Evolutionary conservation across 2,113 vertebrate species (phyloP).

Genomic region (Oncorhynchus kisutch): DNA sequence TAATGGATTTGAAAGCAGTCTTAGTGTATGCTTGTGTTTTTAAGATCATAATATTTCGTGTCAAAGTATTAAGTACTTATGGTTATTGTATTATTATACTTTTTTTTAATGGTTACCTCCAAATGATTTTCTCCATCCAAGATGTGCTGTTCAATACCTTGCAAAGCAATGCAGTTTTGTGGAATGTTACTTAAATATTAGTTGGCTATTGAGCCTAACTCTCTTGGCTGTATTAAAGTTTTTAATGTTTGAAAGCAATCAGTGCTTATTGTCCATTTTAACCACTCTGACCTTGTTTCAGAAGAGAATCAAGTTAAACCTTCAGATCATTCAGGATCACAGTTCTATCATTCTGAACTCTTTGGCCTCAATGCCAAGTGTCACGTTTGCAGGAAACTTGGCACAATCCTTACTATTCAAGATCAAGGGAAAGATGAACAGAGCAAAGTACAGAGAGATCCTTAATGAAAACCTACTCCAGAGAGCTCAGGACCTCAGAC

Average conservation of each 20-base stretch:
- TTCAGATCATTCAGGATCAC: too few species aligned
- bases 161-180: slow-evolving; percentile 9
- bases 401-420: too few species aligned
- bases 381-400: too few species aligned
- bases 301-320: too few species aligned
- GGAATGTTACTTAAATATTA: slow-evolving; percentile 47
- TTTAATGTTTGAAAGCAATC: slow-evolving; percentile 68
- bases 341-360: too few species aligned
- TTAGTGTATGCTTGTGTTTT: slow-evolving; percentile 50
- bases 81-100: slow-evolving; percentile 19
- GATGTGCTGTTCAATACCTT: slow-evolving; percentile 47
- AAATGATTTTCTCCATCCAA: slow-evolving; percentile 36
- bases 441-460: too few species aligned
- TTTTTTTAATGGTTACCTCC: slow-evolving; percentile 6
- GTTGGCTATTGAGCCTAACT: slow-evolving; percentile 59
- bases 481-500: too few species aligned
- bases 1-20: slow-evolving; percentile 55
- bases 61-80: slow-evolving; percentile 40
- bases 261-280: not conserved
- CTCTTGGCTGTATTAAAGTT: slow-evolving; percentile 68
- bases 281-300: not conserved
- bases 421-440: too few species aligned
- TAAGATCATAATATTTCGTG: slow-evolving; percentile 54
- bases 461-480: too few species aligned
- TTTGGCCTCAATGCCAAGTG: too few species aligned